These are phyloP conservation scores for Apamea epomidion DNA, from an alignment of 2,888 invertebrate species.

Conservation along the genomic window DNA sequence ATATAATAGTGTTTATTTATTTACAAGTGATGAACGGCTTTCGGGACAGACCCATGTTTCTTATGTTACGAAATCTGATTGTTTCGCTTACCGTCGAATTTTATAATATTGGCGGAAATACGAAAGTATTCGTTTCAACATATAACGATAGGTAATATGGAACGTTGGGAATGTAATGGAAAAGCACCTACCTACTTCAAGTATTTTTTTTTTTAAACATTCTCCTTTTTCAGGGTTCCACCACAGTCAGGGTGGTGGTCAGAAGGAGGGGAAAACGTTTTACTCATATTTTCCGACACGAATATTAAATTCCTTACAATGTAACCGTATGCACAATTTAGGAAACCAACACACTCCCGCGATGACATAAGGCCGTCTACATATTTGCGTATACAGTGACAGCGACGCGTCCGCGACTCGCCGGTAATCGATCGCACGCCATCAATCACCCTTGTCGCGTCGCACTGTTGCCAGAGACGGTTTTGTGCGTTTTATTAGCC, in stretches of 20 bases:
- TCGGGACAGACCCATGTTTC: neutral
- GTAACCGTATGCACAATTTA: neutral
- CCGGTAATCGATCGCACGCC: constrained; percentile 56
- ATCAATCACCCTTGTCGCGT: constrained; percentile 69
- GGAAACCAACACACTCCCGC: constrained; percentile 24
- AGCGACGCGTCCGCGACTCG: constrained; percentile 51
- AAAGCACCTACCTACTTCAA: neutral
- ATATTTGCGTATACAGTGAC: constrained; percentile 56
- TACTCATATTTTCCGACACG: neutral
- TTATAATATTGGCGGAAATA: too few species aligned
- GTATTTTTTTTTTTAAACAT: too few species aligned
- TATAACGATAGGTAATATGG: neutral
- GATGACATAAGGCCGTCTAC: constrained; percentile 61
- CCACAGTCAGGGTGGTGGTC: neutral
- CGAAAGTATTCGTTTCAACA: neutral
- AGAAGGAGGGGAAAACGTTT: neutral
- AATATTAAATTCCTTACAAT: neutral
- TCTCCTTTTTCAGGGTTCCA: too few species aligned
- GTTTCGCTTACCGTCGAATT: too few species aligned
- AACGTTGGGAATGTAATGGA: neutral
- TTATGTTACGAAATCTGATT: neutral
- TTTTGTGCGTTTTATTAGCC: constrained; percentile 80
- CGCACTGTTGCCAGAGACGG: constrained; percentile 74
- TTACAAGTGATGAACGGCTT: neutral
- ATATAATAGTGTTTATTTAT: neutral